These are phyloP conservation scores for Periophthalmus modestus DNA, from an alignment of 2,113 vertebrate species.

Conservation along the genomic window DNA sequence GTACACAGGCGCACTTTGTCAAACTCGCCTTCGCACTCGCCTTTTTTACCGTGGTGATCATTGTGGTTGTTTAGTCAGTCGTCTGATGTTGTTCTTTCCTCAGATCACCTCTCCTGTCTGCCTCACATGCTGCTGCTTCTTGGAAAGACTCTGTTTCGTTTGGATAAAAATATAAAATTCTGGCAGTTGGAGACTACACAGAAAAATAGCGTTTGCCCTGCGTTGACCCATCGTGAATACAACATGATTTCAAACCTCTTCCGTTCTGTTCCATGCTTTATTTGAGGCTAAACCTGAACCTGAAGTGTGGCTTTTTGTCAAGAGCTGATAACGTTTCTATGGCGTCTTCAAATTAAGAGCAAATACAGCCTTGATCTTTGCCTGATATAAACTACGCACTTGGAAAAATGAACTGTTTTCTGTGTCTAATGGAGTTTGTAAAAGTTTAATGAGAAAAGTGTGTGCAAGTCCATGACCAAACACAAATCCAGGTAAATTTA, in stretches of 20 bases:
- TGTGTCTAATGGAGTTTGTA: not conserved
- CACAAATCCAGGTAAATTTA: not conserved
- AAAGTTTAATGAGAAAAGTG: not conserved
- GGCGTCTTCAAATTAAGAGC: not conserved
- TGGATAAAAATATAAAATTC: conserved; percentile 46
- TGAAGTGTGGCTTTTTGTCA: too few species aligned
- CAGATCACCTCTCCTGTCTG: conserved; percentile 30
- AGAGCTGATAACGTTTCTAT: not conserved
- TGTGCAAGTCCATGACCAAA: not conserved
- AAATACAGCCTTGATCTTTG: too few species aligned
- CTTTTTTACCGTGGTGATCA: conserved; percentile 17
- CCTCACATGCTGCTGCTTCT: conserved; percentile 50
- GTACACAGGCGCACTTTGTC: conserved; percentile 1
- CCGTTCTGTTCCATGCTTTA: not conserved
- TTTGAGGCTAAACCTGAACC: too few species aligned
- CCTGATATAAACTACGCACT: too few species aligned
- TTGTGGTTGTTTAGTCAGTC: conserved; percentile 37
- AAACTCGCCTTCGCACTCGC: conserved; percentile 7
- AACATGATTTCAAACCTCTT: conserved; percentile 11
- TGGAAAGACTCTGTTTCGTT: conserved; percentile 50
- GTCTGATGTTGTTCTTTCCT: conserved; percentile 53
- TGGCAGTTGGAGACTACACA: conserved; percentile 40
- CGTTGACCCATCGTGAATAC: not conserved
- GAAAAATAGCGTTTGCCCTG: not conserved
- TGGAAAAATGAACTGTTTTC: not conserved